Percentiles rank a stretch among this genome's conserved stretches.
Evolutionary conservation across 2,113 vertebrate species (phyloP).

Genomic region (Dendropsophus ebraccatus): DNA sequence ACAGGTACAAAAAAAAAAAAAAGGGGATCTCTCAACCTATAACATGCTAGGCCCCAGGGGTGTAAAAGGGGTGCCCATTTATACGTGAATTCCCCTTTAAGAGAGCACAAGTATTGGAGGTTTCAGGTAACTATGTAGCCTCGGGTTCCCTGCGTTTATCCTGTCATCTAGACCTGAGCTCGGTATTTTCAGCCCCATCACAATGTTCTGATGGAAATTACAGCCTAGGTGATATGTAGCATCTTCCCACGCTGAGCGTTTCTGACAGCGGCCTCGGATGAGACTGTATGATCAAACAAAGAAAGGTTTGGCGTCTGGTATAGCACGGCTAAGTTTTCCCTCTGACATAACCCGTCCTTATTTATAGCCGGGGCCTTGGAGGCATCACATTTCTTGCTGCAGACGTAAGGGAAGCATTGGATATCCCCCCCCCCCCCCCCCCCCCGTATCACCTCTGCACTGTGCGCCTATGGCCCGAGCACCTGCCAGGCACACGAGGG

Average conservation of each 20-base stretch:
- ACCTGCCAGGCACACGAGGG: too few species aligned
- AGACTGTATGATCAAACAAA: neutral
- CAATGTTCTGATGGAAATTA: neutral
- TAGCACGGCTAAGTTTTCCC: neutral
- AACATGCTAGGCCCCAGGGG: too few species aligned
- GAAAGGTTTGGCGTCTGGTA: neutral
- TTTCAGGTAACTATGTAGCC: too few species aligned
- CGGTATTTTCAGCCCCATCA: neutral
- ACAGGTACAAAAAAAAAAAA: too few species aligned
- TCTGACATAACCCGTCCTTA: neutral
- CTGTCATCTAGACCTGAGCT: too few species aligned
- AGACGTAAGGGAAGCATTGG: too few species aligned
- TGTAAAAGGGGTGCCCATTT: too few species aligned
- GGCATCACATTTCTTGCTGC: neutral
- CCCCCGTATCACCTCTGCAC: slow-evolving; percentile 22
- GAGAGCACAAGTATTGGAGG: neutral
- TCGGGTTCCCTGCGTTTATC: neutral
- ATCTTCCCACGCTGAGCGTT: neutral
- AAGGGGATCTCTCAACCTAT: too few species aligned
- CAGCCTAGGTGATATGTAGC: neutral
- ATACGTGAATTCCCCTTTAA: neutral
- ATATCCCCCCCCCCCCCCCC: too few species aligned
- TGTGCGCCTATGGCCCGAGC: neutral
- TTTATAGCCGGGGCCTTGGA: neutral
- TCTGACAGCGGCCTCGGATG: neutral